phyloP scores from a whole-genome alignment of 2,888 invertebrate genomes.

The Eupelmus urozonus region DNA sequence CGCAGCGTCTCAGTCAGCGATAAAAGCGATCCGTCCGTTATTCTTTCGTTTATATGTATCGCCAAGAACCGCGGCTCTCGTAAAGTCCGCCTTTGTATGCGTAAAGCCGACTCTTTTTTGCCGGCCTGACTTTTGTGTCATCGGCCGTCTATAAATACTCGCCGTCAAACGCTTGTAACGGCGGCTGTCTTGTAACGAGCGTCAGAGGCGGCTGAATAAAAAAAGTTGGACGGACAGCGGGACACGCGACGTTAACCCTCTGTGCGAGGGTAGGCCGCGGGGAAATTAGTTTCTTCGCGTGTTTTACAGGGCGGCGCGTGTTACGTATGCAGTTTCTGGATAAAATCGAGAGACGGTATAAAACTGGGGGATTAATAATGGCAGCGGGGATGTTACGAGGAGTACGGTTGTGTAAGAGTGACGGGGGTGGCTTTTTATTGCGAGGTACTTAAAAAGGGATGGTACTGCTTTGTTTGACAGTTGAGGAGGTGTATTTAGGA shows the following conservation, averaged over 20 bases:
- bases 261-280: not conserved
- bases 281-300: conserved; percentile 44
- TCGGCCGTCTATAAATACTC: conserved; percentile 31
- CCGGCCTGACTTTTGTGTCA: conserved; percentile 42
- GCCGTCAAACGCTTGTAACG: conserved; percentile 44
- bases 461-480: no score
- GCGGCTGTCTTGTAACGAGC: conserved; percentile 32
- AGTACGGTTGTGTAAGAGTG: not conserved
- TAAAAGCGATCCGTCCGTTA: no score
- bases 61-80: conserved; percentile 45
- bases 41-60: conserved; percentile 57
- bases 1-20: no score
- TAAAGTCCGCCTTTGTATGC: conserved; percentile 51
- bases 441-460: conserved; percentile 21
- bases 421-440: conserved; percentile 31
- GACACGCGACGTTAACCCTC: conserved; percentile 43
- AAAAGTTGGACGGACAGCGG: no score
- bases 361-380: conserved; percentile 41
- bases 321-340: conserved; percentile 3
- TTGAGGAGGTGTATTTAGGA: no score
- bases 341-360: not conserved
- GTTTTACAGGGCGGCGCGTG: not conserved
- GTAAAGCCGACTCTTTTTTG: conserved; percentile 38
- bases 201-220: conserved; percentile 28
- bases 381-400: no score